phyloP scores from a whole-genome alignment of 2,797 vertebrate genomes.

The Channa striata region DNA sequence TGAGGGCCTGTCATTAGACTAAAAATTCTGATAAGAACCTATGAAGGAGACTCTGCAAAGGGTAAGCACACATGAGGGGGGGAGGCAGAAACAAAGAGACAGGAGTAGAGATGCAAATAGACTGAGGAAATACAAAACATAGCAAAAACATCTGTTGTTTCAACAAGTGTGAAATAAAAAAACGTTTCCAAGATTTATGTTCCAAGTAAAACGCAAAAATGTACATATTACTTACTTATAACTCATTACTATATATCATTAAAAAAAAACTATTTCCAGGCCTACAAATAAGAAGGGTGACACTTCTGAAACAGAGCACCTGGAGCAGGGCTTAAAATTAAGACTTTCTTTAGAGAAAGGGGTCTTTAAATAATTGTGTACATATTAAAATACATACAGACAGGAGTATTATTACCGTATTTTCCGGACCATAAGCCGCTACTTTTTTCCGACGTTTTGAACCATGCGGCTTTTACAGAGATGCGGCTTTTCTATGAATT shows the following conservation, averaged over 20 bases:
- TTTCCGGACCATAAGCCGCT: too few relatives aligned
- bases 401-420: too few relatives aligned
- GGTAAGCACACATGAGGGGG: constrained; percentile 1
- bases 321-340: too few relatives aligned
- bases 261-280: neutral
- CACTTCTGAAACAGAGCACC: neutral
- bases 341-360: too few relatives aligned
- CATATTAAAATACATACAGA: too few relatives aligned
- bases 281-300: neutral
- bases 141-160: neutral
- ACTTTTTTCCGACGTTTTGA: too few relatives aligned
- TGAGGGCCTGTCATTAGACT: constrained; percentile 30
- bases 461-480: too few relatives aligned
- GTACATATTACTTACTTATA: too few relatives aligned
- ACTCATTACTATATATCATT: neutral
- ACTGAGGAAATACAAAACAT: constrained; percentile 9
- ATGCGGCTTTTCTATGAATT: too few relatives aligned
- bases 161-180: neutral
- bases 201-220: neutral
- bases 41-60: constrained; percentile 34
- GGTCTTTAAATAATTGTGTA: too few relatives aligned
- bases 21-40: constrained; percentile 53
- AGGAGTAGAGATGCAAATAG: constrained; percentile 1
- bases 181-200: neutral
- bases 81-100: constrained; percentile 9